Evolutionary conservation across 2,113 vertebrate genomes (phyloP), one percentile per base, ranked within the genome.

Genomic region (Vidua chalybeata): DNA sequence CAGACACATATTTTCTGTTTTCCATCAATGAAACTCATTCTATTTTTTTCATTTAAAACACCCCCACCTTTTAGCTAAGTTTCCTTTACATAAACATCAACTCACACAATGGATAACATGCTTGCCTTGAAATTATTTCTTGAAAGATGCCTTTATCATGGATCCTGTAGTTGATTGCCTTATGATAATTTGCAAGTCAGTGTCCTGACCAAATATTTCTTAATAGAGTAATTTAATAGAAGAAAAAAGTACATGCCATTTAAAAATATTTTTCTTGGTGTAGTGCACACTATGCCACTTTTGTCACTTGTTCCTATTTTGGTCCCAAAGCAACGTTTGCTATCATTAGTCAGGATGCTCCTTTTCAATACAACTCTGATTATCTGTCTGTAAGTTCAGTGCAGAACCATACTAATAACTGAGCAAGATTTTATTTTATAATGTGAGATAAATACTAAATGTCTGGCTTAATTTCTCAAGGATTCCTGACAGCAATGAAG

Each of bases 401-500:
- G 51, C 51, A 74, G 31, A 87, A 43, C 21, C 16, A 55, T 35
- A 33, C 33, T 43, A 31, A 48, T 72, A 84, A 79, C 11, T 1
- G 5, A 76, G 54, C 17, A 94, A 78, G n/a, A 69, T 45, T 43
- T 19, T 55, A 41, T 55, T 67, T 68, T 21, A 8, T 66, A 28
- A 19, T 37, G 8, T 82, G 64, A 72, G 19, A 35, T 24, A 82
- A 46, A 43, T 87, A 91, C 88, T 95, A 84, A 97, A 96, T 87
- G 33, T 87, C 59, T 80, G 91, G 46, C 45, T 91, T 94, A 69
- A 58, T 75, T 94, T 96, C 83, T 95, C 28, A 98, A 97, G 98
- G 98, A 54, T 98, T 98, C 82, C 94, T 98, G 87, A 98, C 98
- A 45, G 98, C 98, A 45, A 97, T 98, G 98, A 97, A 97, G 81